Evolutionary conservation across 37 sponge, comb jelly and placozoan species (phyloP), one percentile per base, ranked within the genome.

Genomic region (Chondrilla cf. caribensis): DNA sequence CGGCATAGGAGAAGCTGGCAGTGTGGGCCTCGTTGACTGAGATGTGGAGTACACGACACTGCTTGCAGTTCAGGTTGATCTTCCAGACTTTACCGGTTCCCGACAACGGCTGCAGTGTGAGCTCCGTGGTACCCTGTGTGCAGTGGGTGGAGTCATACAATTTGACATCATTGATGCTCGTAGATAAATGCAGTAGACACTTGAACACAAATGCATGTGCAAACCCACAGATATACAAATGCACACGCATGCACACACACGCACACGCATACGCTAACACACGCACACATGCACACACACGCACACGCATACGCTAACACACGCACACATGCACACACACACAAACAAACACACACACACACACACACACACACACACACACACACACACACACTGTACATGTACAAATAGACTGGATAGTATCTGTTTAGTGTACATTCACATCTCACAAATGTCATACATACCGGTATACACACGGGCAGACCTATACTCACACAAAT

Each of bases 31-130:
- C 78, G 64, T 92, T 86, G 25, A 92, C 82, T 24, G 84, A 66
- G 26, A 92, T 80, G 3, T 79, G 28, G 21, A 92, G 65, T 80
- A 87, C 88, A 54, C 89, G 85, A 72, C 92, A 88, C 59, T 92
- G 92, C 44, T 88, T 92, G 57, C 92, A 92, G 84, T 92, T 92
- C 60, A 92, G 84, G 36, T 76, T 57, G 15, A 92, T 31, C 44
- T 77, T 85, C 89, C 80, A 86, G 24, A 92, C 60, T 80, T 88
- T 88, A 0, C 85, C 88, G 0, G 83, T 87, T 40, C 44, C 26
- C 19, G 91, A 85, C 58, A 80, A 68, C 15, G 92, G 89, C 1
- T 78, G 80, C 17, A 92, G 39, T n/a, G 86, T 83, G 62, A 92
- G 84, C 60, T 92, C 92, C 2, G 92, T 92, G 54, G 14, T 39